These are phyloP conservation scores for Opisthograptis luteolata DNA, from an alignment of 2,888 invertebrate species.

Conservation along the genomic window DNA sequence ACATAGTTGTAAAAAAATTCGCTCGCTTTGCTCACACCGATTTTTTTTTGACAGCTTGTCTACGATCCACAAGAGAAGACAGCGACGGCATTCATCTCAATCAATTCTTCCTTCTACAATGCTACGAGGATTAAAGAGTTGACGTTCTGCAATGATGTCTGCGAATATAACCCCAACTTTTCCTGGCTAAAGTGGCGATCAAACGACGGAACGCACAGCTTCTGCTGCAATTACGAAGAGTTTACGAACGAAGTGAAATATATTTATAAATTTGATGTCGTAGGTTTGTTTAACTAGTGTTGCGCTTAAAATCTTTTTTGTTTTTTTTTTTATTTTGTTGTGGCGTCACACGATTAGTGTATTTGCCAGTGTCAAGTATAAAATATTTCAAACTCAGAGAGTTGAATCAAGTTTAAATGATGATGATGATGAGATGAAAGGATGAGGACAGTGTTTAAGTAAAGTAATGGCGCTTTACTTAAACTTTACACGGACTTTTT, in stretches of 20 bases:
- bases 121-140: constrained; percentile 41
- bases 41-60: constrained; percentile 59
- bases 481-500: too few species aligned
- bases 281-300: constrained; percentile 31
- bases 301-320: too few species aligned
- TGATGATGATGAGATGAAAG: too few species aligned
- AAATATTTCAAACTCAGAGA: too few species aligned
- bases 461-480: too few species aligned
- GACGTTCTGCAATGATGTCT: constrained; percentile 64
- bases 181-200: constrained; percentile 69
- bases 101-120: constrained; percentile 69
- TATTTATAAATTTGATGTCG: constrained; percentile 40
- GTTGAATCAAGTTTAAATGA: too few species aligned
- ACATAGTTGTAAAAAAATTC: background rate
- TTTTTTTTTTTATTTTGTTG: too few species aligned
- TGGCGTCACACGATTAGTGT: too few species aligned
- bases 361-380: too few species aligned
- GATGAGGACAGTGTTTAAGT: too few species aligned
- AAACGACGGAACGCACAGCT: constrained; percentile 68
- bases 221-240: constrained; percentile 66
- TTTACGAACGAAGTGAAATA: constrained; percentile 47
- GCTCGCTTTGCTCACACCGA: background rate
- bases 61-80: constrained; percentile 52
- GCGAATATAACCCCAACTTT: constrained; percentile 48
- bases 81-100: constrained; percentile 64